Base-by-base conservation (phyloP, 2,113 vertebrate genomes). In the Corythaeola cristata region DNA sequence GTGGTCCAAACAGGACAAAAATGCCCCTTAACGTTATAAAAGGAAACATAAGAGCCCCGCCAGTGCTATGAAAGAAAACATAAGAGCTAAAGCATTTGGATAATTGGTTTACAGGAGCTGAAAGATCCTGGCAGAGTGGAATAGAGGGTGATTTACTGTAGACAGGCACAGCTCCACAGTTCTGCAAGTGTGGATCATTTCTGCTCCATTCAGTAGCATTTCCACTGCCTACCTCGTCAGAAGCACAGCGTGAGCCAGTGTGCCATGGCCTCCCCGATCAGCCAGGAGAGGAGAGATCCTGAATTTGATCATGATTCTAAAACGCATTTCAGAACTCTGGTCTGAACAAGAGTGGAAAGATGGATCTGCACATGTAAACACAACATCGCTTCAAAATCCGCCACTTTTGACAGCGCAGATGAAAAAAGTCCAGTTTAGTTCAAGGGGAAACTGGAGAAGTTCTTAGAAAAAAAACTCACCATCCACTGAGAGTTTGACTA, bases 391-490 rank as follows among this genome's bases (percentile, higher is more conserved):
- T 67, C 37, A 59, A 81, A 72, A 88, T 35, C 60, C 45, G 50
- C 23, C 56, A 28, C 35, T 80, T 60, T 4, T 56, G 35, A 62
- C 10, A 24, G 17, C 0, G 0, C 0, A 1, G 63, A 49, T 44
- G 53, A 68, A 62, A 74, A 71, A 86, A 76, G 35, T 9, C 71
- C n/a, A 10, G 58, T 41, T 58, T 18, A n/a, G 26, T 63, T 95
- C 52, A 63, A 72, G 13, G 18, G 20, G 62, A 72, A 22, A 50
- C 24, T 11, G 37, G 30, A 30, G 12, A 82, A 15, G 16, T 26
- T 85, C 64, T 69, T 16, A 56, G 28, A 2, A n/a, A 21, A 69
- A 66, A 72, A 9, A 15, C n/a, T 39, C 26, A 58, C 74, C 41
- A 79, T 58, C 49, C 68, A 8, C 32, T 71, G 58, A 72, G 28